Conservation (phyloP, 2,888 invertebrate genomes). For the Sesia apiformis region DNA sequence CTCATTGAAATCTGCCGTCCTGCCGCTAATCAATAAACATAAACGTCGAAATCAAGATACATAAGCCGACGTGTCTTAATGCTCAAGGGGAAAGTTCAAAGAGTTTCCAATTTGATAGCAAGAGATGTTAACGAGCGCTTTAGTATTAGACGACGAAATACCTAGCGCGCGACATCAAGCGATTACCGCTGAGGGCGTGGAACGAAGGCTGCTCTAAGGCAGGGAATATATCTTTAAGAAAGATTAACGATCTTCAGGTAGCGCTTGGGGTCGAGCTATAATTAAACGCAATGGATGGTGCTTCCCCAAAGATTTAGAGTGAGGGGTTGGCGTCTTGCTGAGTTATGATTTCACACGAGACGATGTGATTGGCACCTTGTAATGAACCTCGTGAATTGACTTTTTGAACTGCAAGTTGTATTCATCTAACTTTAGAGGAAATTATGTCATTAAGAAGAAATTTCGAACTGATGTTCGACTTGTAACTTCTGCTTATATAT, state of each 20-base stretch:
- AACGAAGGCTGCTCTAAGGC: slow-evolving; percentile 40
- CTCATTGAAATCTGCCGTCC: slow-evolving; percentile 56
- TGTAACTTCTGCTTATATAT: too few species aligned
- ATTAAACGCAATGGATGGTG: slow-evolving; percentile 71
- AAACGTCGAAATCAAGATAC: slow-evolving; percentile 56
- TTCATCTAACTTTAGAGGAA: not conserved
- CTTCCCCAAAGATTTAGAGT: slow-evolving; percentile 65
- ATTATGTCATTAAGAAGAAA: too few species aligned
- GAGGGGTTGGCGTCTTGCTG: slow-evolving; percentile 64
- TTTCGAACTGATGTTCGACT: too few species aligned
- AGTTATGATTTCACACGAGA: slow-evolving; percentile 69
- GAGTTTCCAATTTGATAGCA: slow-evolving; percentile 42
- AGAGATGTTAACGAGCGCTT: not conserved
- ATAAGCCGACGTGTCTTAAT: slow-evolving; percentile 41
- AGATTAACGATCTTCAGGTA: slow-evolving; percentile 73
- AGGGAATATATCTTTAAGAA: slow-evolving; percentile 71
- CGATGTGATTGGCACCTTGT: slow-evolving; percentile 62
- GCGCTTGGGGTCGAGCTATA: slow-evolving; percentile 60
- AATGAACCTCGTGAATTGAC: slow-evolving; percentile 51
- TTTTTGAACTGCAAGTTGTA: slow-evolving; percentile 23
- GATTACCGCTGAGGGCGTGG: slow-evolving; percentile 49
- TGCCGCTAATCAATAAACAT: slow-evolving; percentile 64
- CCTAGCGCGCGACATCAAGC: slow-evolving; percentile 45
- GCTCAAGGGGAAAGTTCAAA: slow-evolving; percentile 55
- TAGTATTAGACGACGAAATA: slow-evolving; percentile 18